Evolutionary conservation across 2,888 invertebrate species (phyloP), one percentile per base, ranked within the genome.

Genomic region (Seladonia tumulorum): DNA sequence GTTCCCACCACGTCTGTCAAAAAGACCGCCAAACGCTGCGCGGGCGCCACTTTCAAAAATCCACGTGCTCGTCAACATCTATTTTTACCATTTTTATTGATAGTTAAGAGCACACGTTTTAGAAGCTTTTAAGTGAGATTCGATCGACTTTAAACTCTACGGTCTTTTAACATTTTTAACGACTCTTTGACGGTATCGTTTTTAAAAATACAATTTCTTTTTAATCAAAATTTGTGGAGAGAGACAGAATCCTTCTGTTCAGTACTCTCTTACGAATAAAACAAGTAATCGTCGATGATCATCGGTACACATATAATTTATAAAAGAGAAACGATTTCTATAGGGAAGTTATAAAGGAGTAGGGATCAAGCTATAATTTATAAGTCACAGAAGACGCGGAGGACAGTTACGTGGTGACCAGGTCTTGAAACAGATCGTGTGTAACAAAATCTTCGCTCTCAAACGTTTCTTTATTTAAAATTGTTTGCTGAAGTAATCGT

Each of bases 361-460:
- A 82, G 87, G 82, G 87, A 78, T 86, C 70, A 71, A 42, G 70
- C 77, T 79, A 83, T 57, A 74, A 75, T 80, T 82, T 76, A 76
- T 82, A 78, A 86, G 72, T 79, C 74, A 60, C 42, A 39, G 35
- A 45, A 78, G 83, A 60, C 70, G 39, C 25, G 3, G 70, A 78
- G 39, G 78, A 80, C 87, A 87, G 87, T 87, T 80, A 77, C 49
- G 60, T 10, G 35, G 63, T 60, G 77, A 77, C 71, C 86, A 79
- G 47, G 14, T 63, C 18, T 22, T 14, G 77, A 45, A 75, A 66
- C 60, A 76, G 79, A 53, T 72, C 60, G 47, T 35, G 14, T 42
- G 70, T n/a, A 68, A 18, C 10, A 70, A 70, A n/a, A 70, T n/a
- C 3, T 70, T 39, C 10, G 39, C 12, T n/a, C 18, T 25, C 42